Evolutionary conservation across 2,797 vertebrate species (phyloP).

Genomic region (Anguilla obscura): DNA sequence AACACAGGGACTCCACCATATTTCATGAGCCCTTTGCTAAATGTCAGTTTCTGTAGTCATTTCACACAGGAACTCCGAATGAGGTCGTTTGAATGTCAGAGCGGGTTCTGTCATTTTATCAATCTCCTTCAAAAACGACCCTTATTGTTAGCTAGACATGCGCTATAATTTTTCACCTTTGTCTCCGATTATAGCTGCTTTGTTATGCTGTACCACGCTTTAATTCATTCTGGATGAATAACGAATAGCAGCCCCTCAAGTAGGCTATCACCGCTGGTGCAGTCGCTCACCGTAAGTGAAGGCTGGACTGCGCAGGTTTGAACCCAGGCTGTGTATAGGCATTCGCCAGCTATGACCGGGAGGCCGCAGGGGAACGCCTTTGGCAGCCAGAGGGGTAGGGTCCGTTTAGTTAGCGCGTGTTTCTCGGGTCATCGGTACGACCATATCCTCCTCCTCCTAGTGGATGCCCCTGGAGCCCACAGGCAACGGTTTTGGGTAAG

Average conservation of each 20-base stretch:
- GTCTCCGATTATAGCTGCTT: neutral
- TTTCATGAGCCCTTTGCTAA: neutral
- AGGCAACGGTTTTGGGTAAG: neutral
- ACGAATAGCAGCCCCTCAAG: conserved; percentile 26
- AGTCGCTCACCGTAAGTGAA: conserved; percentile 65
- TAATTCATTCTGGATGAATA: neutral
- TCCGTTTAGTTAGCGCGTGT: neutral
- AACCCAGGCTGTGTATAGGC: too few species aligned
- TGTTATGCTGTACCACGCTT: neutral
- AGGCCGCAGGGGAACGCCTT: neutral
- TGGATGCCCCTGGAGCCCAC: neutral
- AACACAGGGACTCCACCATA: neutral
- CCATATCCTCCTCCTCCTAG: neutral
- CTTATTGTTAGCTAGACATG: neutral
- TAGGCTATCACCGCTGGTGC: conserved; percentile 59
- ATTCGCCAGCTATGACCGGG: neutral
- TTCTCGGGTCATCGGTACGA: neutral
- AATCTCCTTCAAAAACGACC: neutral
- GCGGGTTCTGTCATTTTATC: neutral
- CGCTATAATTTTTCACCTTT: neutral
- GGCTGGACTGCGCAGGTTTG: conserved; percentile 56
- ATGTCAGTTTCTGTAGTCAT: neutral
- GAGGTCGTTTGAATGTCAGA: neutral
- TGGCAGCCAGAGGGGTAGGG: neutral
- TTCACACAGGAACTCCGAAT: neutral